Percentiles rank a stretch among this genome's conserved stretches.
Conservation (phyloP, 2,888 invertebrate species). For the Coronaproctus castanopsis region DNA sequence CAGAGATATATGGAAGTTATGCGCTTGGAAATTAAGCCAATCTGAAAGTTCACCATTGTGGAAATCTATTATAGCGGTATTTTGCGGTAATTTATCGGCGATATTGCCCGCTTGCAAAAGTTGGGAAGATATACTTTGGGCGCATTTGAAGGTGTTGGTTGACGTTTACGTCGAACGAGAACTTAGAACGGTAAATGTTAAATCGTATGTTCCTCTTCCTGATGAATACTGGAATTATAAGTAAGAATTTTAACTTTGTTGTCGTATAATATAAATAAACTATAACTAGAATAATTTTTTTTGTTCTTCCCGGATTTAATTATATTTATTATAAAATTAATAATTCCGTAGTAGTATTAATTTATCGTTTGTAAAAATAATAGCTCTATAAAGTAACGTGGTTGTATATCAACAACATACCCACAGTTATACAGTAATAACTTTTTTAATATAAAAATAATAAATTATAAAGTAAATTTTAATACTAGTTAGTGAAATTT, state of each 20-base stretch:
- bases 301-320: background rate
- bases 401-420: no score
- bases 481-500: no score
- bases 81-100: constrained; percentile 63
- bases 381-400: no score
- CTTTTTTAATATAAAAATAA: no score
- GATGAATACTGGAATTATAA: constrained; percentile 44
- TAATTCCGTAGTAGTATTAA: no score
- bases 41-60: constrained; percentile 24
- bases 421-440: no score
- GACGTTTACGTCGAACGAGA: constrained; percentile 69
- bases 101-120: constrained; percentile 52
- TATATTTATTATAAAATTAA: no score
- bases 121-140: constrained; percentile 86
- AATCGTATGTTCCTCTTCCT: constrained; percentile 36
- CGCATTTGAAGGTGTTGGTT: constrained; percentile 57
- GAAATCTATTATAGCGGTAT: constrained; percentile 33
- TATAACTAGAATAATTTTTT: background rate
- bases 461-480: no score
- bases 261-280: background rate
- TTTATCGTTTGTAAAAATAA: no score
- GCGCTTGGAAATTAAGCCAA: constrained; percentile 33
- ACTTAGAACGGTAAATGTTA: constrained; percentile 35
- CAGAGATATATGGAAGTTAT: constrained; percentile 35
- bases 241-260: constrained; percentile 22